Evolutionary conservation across 2,113 vertebrate genomes (phyloP).

Genomic region (Gobiocypris rarus): DNA sequence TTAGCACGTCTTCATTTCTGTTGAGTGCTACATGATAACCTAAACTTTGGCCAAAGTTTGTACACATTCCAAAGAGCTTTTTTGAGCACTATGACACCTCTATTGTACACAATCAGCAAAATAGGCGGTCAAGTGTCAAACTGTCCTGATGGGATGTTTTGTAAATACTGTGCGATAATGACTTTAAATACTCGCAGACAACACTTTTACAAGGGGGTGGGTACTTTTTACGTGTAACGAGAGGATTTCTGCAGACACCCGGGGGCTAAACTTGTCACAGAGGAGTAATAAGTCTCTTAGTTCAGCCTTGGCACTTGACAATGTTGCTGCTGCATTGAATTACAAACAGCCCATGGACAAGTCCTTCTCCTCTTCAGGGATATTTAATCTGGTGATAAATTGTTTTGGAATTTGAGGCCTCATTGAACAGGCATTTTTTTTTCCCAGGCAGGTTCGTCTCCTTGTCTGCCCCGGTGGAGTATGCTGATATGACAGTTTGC

Average conservation of each 20-base stretch:
- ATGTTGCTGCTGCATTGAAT: conserved; percentile 68
- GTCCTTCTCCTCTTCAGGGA: conserved; percentile 62
- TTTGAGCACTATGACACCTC: conserved; percentile 71
- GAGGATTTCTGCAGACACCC: conserved; percentile 63
- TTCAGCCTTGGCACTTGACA: conserved; percentile 63
- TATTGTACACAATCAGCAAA: conserved; percentile 69
- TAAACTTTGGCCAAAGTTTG: conserved; percentile 69
- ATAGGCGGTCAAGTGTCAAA: conserved; percentile 71
- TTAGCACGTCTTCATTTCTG: conserved; percentile 59
- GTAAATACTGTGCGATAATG: conserved; percentile 69
- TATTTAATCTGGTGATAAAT: conserved; percentile 63
- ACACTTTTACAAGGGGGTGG: conserved; percentile 72
- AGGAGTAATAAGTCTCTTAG: conserved; percentile 63
- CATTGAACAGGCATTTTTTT: conserved; percentile 63
- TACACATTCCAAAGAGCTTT: conserved; percentile 68
- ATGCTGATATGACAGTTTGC: conserved; percentile 52
- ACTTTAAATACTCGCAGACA: conserved; percentile 73
- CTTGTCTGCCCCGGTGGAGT: conserved; percentile 39
- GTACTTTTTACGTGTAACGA: conserved; percentile 67
- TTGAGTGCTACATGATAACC: conserved; percentile 66
- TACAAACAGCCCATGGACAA: conserved; percentile 64
- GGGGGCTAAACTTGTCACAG: conserved; percentile 68
- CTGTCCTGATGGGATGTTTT: conserved; percentile 65
- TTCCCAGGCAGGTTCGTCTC: conserved; percentile 37
- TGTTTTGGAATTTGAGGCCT: conserved; percentile 70